Percentiles rank a stretch among this genome's conserved stretches.
Evolutionary conservation across 2,888 invertebrate species (phyloP).

Genomic region (Callimorpha dominula): DNA sequence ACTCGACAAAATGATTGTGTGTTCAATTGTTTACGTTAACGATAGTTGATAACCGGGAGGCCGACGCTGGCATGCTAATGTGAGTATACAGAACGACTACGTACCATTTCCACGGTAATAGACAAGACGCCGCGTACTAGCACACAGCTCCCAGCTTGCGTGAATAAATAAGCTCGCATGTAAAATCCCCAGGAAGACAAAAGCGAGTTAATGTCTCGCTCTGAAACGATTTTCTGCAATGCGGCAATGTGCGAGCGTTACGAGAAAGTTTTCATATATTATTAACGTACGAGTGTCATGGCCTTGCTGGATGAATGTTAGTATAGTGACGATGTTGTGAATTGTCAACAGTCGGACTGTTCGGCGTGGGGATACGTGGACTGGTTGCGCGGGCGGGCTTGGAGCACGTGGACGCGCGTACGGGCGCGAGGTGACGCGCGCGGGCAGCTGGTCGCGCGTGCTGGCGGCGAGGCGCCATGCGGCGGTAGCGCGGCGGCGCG

Average conservation of each 20-base stretch:
- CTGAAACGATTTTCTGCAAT: constrained; percentile 74
- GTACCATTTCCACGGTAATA: constrained; percentile 45
- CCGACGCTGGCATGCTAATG: constrained; percentile 86
- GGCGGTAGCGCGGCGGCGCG: constrained; percentile 79
- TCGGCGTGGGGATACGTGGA: constrained; percentile 74
- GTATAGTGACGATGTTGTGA: constrained; percentile 59
- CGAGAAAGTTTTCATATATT: constrained; percentile 64
- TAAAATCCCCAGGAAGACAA: constrained; percentile 50
- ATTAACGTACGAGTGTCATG: constrained; percentile 56
- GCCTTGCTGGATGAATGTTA: constrained; percentile 42
- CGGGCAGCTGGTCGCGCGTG: constrained; percentile 62
- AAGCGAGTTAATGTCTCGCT: constrained; percentile 47
- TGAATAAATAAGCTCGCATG: constrained; percentile 56
- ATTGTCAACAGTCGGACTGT: constrained; percentile 84
- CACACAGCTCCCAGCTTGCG: constrained; percentile 40
- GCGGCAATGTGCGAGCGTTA: constrained; percentile 71
- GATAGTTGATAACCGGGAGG: constrained; percentile 81
- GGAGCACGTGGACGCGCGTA: constrained; percentile 54
- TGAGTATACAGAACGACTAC: constrained; percentile 71
- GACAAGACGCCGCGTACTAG: constrained; percentile 43
- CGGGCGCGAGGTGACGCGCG: constrained; percentile 47
- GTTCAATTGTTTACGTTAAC: constrained; percentile 83
- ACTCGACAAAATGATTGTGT: constrained; percentile 76
- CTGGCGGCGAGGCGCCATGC: constrained; percentile 66
- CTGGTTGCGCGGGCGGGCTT: constrained; percentile 64